Percentiles rank a stretch among this genome's conserved stretches.
phyloP scores from a whole-genome alignment of 2,113 vertebrate species.

The Noctilio leporinus region DNA sequence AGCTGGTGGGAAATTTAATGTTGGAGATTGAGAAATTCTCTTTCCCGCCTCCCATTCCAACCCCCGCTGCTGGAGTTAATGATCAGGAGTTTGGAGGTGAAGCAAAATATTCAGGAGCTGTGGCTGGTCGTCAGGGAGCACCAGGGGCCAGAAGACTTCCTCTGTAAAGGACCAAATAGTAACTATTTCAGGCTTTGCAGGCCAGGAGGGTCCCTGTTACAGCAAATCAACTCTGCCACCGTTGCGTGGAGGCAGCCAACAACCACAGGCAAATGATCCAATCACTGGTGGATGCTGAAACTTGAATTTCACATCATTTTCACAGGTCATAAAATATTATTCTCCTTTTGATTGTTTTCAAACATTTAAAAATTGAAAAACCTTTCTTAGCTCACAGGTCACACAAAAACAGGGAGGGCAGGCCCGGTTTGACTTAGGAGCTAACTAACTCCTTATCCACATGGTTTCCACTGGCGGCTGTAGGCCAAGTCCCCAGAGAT shows the following conservation, averaged over 20 bases:
- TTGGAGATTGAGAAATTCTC: neutral
- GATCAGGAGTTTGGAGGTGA: neutral
- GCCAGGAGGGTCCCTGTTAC: neutral
- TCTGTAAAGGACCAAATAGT: neutral
- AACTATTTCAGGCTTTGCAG: neutral
- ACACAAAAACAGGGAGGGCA: neutral
- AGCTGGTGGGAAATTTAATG: neutral
- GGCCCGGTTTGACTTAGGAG: neutral
- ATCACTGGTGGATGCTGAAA: neutral
- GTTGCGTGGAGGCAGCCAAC: neutral
- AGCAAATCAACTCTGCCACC: neutral
- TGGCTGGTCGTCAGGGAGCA: neutral
- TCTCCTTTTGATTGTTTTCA: neutral
- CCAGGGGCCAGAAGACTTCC: neutral
- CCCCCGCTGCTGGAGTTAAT: neutral
- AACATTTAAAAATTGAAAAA: neutral
- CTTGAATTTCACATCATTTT: neutral
- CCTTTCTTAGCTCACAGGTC: neutral
- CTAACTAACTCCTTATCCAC: neutral
- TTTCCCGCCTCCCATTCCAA: neutral
- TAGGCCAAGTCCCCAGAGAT: neutral
- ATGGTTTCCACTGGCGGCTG: neutral
- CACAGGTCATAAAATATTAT: neutral
- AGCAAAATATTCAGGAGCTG: neutral
- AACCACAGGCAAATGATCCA: neutral